These are phyloP conservation scores for Odontamblyopus rebecca DNA, from an alignment of 2,797 vertebrate genomes.

Conservation along the genomic window DNA sequence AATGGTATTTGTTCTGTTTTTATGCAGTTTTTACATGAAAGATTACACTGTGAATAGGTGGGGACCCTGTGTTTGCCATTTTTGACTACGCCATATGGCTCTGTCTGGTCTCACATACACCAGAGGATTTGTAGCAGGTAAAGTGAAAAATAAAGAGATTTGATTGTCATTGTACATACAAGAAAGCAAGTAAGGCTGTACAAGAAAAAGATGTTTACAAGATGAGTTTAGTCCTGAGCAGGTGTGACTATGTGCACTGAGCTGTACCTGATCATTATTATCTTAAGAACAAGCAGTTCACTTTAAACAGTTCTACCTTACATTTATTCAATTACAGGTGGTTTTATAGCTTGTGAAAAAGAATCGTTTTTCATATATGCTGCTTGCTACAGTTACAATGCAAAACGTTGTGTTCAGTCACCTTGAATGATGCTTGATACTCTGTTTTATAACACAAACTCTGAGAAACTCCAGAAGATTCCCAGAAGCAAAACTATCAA, in stretches of 20 bases:
- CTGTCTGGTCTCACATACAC: conserved; percentile 34
- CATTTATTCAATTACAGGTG: too few relatives aligned
- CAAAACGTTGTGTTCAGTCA: too few relatives aligned
- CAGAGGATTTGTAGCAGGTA: conserved; percentile 26
- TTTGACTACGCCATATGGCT: conserved; percentile 48
- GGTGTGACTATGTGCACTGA: neutral
- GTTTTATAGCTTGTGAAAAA: too few relatives aligned
- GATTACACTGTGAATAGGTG: conserved; percentile 24
- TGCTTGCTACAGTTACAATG: too few relatives aligned
- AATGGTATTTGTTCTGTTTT: conserved; percentile 32
- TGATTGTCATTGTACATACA: neutral
- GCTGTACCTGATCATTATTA: too few relatives aligned
- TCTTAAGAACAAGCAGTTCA: too few relatives aligned
- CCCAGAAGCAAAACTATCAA: too few relatives aligned
- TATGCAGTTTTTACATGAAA: conserved; percentile 26
- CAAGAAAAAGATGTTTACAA: neutral
- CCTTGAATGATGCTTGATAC: too few relatives aligned
- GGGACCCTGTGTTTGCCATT: conserved; percentile 23
- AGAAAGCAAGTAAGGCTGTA: neutral
- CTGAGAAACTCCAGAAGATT: too few relatives aligned
- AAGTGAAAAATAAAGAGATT: neutral
- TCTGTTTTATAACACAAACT: too few relatives aligned
- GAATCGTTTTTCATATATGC: too few relatives aligned
- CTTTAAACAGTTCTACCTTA: too few relatives aligned
- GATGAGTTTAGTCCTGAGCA: neutral